Conservation (phyloP, 2,888 invertebrate species). For the Drosophila tripunctata region DNA sequence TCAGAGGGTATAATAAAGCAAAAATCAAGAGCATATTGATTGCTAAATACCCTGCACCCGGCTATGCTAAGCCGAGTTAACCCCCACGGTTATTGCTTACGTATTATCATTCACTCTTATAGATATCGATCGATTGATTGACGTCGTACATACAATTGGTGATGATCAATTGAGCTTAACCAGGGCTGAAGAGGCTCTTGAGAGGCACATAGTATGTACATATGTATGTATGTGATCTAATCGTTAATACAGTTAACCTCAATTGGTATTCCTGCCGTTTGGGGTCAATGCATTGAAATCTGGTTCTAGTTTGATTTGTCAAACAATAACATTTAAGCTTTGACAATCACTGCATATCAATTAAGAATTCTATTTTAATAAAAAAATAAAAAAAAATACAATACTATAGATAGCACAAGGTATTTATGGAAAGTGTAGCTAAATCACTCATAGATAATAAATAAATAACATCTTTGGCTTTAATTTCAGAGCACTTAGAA, state of each 20-base stretch:
- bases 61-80: not conserved
- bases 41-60: slow-evolving; percentile 28
- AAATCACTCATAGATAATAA: slow-evolving; percentile 28
- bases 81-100: slow-evolving; percentile 43
- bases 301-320: slow-evolving; percentile 39
- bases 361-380: slow-evolving; percentile 7
- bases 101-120: slow-evolving; percentile 33
- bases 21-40: slow-evolving; percentile 1
- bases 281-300: slow-evolving; percentile 64
- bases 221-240: slow-evolving; percentile 31
- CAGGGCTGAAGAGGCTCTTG: slow-evolving; percentile 56
- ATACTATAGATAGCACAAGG: too few species aligned
- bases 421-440: slow-evolving; percentile 26
- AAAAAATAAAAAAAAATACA: slow-evolving; percentile 2
- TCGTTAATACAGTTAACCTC: slow-evolving; percentile 64
- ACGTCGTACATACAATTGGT: slow-evolving; percentile 54
- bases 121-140: slow-evolving; percentile 41
- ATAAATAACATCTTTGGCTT: slow-evolving; percentile 15
- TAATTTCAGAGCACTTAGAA: slow-evolving; percentile 13
- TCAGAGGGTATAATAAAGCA: slow-evolving; percentile 13
- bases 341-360: slow-evolving; percentile 21
- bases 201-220: slow-evolving; percentile 24
- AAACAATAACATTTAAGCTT: slow-evolving; percentile 17
- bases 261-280: slow-evolving; percentile 43
- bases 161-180: slow-evolving; percentile 45